A percentile compares a stretch with the other conserved stretches of the same genome.
These are phyloP conservation scores for Phalacrocorax brasilianus DNA, from an alignment of 2,113 vertebrate species.

Conservation along the genomic window DNA sequence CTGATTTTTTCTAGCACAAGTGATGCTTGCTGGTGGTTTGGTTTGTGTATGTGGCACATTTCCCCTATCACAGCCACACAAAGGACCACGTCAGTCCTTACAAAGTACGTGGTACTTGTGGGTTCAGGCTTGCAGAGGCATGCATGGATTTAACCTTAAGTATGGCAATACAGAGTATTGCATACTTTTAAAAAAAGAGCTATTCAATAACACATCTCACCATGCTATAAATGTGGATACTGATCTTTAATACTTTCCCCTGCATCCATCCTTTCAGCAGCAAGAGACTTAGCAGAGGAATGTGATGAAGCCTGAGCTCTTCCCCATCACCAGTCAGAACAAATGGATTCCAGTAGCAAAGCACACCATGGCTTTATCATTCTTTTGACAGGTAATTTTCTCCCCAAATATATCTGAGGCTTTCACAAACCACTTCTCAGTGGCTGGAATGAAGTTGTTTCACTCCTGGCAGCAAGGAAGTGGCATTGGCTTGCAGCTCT, in stretches of 20 bases:
- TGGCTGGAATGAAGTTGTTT: slow-evolving; percentile 24
- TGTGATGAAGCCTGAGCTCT: background rate
- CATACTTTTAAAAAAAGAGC: background rate
- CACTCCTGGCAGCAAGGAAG: slow-evolving; percentile 23
- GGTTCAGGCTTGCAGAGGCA: background rate
- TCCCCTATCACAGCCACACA: background rate
- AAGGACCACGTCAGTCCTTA: background rate
- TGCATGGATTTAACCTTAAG: background rate
- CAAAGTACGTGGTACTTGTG: background rate
- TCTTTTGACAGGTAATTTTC: slow-evolving; percentile 68
- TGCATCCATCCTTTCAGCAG: background rate
- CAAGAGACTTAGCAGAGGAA: background rate
- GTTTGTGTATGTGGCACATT: background rate
- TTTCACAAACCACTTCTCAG: background rate
- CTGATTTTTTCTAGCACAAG: background rate
- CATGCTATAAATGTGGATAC: background rate
- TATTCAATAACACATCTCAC: background rate
- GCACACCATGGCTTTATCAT: slow-evolving; percentile 36
- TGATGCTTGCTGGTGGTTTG: background rate
- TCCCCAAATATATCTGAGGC: background rate
- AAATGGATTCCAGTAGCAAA: slow-evolving; percentile 54
- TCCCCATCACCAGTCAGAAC: slow-evolving; percentile 39
- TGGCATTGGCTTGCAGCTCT: background rate
- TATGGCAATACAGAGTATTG: background rate
- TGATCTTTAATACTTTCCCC: background rate